Percentiles rank a stretch among this genome's conserved stretches.
Conservation (phyloP, 2,113 vertebrate species). For the Pterophyllum scalare region DNA sequence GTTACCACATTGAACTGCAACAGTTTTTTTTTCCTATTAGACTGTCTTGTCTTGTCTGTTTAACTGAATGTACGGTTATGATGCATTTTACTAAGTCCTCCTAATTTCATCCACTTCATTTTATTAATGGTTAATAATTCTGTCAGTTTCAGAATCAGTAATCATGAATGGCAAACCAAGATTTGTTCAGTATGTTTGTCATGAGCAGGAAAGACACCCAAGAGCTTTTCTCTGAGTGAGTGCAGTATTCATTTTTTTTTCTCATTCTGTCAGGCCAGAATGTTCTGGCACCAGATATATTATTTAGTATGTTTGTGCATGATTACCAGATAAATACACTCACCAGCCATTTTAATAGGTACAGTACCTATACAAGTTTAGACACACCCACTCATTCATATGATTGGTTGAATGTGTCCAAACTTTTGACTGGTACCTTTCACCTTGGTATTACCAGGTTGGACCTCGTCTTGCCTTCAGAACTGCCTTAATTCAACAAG, state of each 20-base stretch:
- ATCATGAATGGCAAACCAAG: neutral
- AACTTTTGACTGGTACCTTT: too few relatives aligned
- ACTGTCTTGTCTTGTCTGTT: neutral
- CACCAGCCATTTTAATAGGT: neutral
- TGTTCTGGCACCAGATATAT: neutral
- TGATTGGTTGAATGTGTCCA: too few relatives aligned
- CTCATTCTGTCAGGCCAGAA: slow-evolving; percentile 5
- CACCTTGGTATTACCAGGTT: too few relatives aligned
- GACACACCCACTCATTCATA: too few relatives aligned
- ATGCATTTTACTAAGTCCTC: neutral
- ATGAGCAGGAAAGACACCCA: neutral
- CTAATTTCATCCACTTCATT: neutral
- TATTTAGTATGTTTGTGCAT: neutral
- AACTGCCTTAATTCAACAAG: too few relatives aligned
- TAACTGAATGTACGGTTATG: neutral
- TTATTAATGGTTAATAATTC: neutral
- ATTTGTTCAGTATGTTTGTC: neutral
- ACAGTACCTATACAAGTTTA: too few relatives aligned
- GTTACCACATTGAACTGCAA: too few relatives aligned
- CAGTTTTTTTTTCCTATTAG: neutral
- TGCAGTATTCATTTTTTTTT: neutral
- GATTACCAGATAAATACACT: neutral
- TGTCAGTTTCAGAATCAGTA: neutral
- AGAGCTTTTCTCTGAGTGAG: slow-evolving; percentile 3
- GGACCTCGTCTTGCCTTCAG: too few relatives aligned